Evolutionary conservation across 1,140 invertebrate genomes (phyloP), one percentile per base, ranked within the genome.

Genomic region (Platyscapa corneri): DNA sequence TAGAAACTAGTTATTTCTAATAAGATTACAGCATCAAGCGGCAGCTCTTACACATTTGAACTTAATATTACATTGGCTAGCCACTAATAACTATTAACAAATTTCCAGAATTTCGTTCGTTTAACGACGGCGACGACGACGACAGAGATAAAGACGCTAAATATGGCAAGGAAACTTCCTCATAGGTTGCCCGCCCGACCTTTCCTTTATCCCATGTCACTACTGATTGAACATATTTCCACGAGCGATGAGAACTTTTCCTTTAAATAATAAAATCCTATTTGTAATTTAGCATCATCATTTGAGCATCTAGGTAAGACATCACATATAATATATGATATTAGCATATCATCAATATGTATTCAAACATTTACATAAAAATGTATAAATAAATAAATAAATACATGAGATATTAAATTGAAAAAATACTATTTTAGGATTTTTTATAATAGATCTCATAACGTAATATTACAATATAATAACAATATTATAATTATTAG

Each of bases 61-160:
- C 91, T 90, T 88, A 89, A 89, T 82, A 90, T 88, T 88, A 89
- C 89, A 92, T 89, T 89, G 90, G 88, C 88, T 89, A 88, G 88
- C 88, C 89, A 89, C 88, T 91, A 92, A 89, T 92, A 91, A 90
- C 89, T 89, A 88, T 86, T 86, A 86, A 87, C 86, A 91, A 92
- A 92, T 92, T 92, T 91, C 90, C 89, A 87, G 88, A 92, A 91
- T 89, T 91, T 91, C 88, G 90, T 91, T 91, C 87, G 82, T 88
- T 87, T 86, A 86, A 88, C 86, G 86, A 86, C 34, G 3, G 0
- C 49, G 49, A 87, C 85, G 87, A 87, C 83, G 86, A 82, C 20
- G 18, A 67, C 64, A 30, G 37, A 23, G 16, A 46, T 46, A 46
- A n/a, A n/a, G n/a, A n/a, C 27, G 64, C 39, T 10, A 20, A 64